Evolutionary conservation across 2,888 invertebrate genomes (phyloP).

Genomic region (Cistogaster globosa): DNA sequence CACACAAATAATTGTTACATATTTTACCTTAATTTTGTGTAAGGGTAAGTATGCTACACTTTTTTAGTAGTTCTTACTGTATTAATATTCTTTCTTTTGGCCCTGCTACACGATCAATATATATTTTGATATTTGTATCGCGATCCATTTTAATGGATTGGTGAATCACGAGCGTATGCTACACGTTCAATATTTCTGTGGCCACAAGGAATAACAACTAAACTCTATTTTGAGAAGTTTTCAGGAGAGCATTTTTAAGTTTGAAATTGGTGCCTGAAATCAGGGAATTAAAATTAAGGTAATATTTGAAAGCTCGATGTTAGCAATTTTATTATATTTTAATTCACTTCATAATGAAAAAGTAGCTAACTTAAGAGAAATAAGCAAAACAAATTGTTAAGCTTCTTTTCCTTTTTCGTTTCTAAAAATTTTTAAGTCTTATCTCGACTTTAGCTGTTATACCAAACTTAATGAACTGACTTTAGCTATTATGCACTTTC

Average conservation of each 20-base stretch:
- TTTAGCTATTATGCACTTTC: too few relatives aligned
- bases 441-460: too few relatives aligned
- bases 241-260: conserved; percentile 42
- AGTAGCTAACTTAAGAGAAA: conserved; percentile 36
- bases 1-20: too few relatives aligned
- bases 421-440: neutral
- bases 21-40: too few relatives aligned
- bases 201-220: conserved; percentile 11
- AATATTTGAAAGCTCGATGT: conserved; percentile 38
- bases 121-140: too few relatives aligned
- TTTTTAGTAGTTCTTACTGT: too few relatives aligned
- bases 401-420: conserved; percentile 11
- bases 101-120: too few relatives aligned
- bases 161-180: too few relatives aligned
- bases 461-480: too few relatives aligned
- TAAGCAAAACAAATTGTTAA: conserved; percentile 30
- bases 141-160: too few relatives aligned
- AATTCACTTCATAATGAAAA: conserved; percentile 22
- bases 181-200: neutral
- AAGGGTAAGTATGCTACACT: too few relatives aligned
- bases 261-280: conserved; percentile 40
- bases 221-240: conserved; percentile 31
- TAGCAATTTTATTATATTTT: conserved; percentile 46
- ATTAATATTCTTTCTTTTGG: too few relatives aligned
- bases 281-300: neutral